A percentile compares a stretch with the other conserved stretches of the same genome.
Conservation (phyloP, 2,888 invertebrate species). For the Drosophila borborema region DNA sequence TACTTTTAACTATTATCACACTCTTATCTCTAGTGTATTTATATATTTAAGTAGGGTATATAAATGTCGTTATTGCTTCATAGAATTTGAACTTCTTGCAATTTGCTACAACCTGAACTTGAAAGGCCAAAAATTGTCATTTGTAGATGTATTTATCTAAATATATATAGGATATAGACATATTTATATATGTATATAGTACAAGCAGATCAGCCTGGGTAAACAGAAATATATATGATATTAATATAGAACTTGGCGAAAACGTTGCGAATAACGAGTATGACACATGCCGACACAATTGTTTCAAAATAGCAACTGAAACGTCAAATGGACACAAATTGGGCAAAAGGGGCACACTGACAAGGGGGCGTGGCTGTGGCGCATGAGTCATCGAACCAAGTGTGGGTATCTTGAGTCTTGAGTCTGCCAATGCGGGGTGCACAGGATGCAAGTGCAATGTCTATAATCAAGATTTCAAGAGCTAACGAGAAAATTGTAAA, state of each 20-base stretch:
- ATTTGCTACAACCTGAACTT: slow-evolving; percentile 1
- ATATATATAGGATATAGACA: neutral
- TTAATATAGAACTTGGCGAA: slow-evolving; percentile 7
- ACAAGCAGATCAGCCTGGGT: slow-evolving; percentile 3
- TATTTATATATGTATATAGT: neutral
- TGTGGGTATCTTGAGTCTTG: neutral
- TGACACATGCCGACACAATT: slow-evolving; percentile 59
- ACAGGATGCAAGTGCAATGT: neutral
- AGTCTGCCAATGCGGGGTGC: neutral
- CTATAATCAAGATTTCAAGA: too few species aligned
- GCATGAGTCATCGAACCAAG: slow-evolving; percentile 23
- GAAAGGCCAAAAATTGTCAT: slow-evolving; percentile 2
- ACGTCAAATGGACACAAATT: slow-evolving; percentile 40
- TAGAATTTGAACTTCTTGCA: neutral
- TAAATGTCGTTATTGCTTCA: neutral
- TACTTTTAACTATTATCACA: too few species aligned
- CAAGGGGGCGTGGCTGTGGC: neutral
- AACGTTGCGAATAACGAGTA: slow-evolving; percentile 17
- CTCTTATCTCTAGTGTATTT: too few species aligned
- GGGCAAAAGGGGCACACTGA: slow-evolving; percentile 15
- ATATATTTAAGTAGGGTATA: neutral
- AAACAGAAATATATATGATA: slow-evolving; percentile 5
- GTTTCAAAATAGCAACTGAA: slow-evolving; percentile 49
- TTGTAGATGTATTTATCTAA: slow-evolving; percentile 13
- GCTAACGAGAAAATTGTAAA: neutral